phyloP scores from a whole-genome alignment of 2,888 invertebrate species.

The Morpho helenor region DNA sequence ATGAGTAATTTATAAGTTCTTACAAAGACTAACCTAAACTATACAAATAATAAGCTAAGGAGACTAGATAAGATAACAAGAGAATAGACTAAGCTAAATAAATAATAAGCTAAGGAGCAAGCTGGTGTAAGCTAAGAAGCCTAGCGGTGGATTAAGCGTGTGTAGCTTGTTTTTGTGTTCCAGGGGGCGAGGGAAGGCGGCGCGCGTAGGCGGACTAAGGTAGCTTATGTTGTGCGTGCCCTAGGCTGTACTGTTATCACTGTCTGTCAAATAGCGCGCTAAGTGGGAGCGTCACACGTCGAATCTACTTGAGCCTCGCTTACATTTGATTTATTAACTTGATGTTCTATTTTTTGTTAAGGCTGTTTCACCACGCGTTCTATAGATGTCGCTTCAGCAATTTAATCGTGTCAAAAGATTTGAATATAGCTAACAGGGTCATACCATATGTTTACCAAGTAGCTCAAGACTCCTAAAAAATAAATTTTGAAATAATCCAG shows the following conservation, averaged over 20 bases:
- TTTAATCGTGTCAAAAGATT: neutral
- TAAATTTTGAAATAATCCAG: too few relatives aligned
- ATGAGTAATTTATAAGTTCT: too few relatives aligned
- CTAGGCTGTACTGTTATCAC: constrained; percentile 79
- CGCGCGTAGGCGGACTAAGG: constrained; percentile 73
- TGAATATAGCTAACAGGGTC: neutral
- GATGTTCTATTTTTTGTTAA: constrained; percentile 19
- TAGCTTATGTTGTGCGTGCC: constrained; percentile 79
- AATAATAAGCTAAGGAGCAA: neutral
- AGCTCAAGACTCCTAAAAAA: too few relatives aligned
- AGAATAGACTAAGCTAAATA: too few relatives aligned
- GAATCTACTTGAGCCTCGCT: constrained; percentile 44
- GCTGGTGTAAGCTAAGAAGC: constrained; percentile 21
- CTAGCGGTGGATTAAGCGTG: constrained; percentile 58
- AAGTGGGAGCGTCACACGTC: constrained; percentile 67
- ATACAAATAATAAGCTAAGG: too few relatives aligned
- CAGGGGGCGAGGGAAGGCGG: constrained; percentile 72
- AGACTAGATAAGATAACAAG: too few relatives aligned
- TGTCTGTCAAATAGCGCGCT: constrained; percentile 74
- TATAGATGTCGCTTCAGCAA: constrained; percentile 1
- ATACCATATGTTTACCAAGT: too few relatives aligned
- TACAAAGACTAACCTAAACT: too few relatives aligned
- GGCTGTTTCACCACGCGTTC: constrained; percentile 21
- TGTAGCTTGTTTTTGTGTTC: constrained; percentile 77
- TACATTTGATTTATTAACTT: constrained; percentile 24